phyloP scores from a whole-genome alignment of 1,140 invertebrate genomes.

The Galendromus occidentalis region DNA sequence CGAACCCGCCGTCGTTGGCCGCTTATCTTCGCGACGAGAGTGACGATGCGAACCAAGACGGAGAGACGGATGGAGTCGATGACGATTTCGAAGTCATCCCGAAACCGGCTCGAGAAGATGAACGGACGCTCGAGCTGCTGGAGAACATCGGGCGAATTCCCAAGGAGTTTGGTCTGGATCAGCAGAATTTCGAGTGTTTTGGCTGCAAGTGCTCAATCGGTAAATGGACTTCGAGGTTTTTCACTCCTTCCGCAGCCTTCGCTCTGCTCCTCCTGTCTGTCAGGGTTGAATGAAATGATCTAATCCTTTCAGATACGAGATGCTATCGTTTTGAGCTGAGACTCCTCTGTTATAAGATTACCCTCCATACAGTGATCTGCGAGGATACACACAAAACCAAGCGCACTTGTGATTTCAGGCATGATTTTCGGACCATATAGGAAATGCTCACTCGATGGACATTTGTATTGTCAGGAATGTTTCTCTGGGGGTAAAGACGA shows the following conservation, averaged over 20 bases:
- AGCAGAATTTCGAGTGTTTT: constrained; percentile 65
- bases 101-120: constrained; percentile 16
- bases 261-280: too few relatives aligned
- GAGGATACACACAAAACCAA: too few relatives aligned
- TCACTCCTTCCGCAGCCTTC: too few relatives aligned
- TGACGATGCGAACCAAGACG: not conserved
- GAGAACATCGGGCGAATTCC: constrained; percentile 44
- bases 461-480: constrained; percentile 68
- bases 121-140: constrained; percentile 31
- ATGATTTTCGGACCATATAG: constrained; percentile 37
- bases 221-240: too few relatives aligned
- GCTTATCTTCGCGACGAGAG: not conserved
- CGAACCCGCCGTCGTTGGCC: not conserved
- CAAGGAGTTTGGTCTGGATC: constrained; percentile 57
- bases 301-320: too few relatives aligned
- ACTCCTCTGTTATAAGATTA: too few relatives aligned
- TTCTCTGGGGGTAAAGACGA: constrained; percentile 29
- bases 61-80: not conserved
- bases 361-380: too few relatives aligned
- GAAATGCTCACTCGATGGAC: constrained; percentile 60
- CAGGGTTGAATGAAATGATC: too few relatives aligned
- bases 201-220: constrained; percentile 55
- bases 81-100: constrained; percentile 23
- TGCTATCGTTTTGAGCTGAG: too few relatives aligned
- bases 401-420: not conserved